phyloP scores from a whole-genome alignment of 2,888 invertebrate species.

The Drosophila yooni region DNA sequence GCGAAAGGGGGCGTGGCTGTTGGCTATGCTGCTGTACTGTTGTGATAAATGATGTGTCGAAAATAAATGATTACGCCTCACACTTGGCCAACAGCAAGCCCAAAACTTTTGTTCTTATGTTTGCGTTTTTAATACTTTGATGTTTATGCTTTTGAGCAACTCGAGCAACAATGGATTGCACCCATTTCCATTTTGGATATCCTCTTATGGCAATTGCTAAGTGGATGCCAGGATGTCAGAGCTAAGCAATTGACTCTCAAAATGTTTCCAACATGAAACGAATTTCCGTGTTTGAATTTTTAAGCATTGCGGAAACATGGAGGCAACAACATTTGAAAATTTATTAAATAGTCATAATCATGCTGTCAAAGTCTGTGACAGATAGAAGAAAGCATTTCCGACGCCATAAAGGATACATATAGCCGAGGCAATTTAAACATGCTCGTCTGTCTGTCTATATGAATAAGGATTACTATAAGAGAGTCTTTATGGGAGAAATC shows the following conservation, averaged over 20 bases:
- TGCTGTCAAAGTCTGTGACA: background rate
- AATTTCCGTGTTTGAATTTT: background rate
- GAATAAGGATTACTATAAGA: background rate
- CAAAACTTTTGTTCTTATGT: slow-evolving; percentile 16
- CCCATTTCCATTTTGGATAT: background rate
- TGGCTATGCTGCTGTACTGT: slow-evolving; percentile 47
- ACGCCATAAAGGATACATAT: background rate
- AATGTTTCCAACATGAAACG: background rate
- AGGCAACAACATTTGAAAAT: background rate
- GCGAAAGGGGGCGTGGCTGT: slow-evolving; percentile 44
- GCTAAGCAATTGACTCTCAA: background rate
- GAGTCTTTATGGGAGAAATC: background rate
- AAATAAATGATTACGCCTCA: slow-evolving; percentile 76
- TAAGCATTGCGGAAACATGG: background rate
- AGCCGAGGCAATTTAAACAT: too few relatives aligned
- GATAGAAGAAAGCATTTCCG: background rate
- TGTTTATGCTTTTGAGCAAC: slow-evolving; percentile 18
- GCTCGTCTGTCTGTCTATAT: too few relatives aligned
- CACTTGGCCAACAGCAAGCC: slow-evolving; percentile 32
- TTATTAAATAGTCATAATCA: background rate
- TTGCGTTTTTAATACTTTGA: slow-evolving; percentile 22
- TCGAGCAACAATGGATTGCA: slow-evolving; percentile 28
- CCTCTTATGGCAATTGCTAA: background rate
- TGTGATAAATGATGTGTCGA: slow-evolving; percentile 79
- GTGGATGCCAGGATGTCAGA: background rate